These are phyloP conservation scores for Lasioglossum figueresi DNA, from an alignment of 2,888 invertebrate genomes.

Conservation along the genomic window DNA sequence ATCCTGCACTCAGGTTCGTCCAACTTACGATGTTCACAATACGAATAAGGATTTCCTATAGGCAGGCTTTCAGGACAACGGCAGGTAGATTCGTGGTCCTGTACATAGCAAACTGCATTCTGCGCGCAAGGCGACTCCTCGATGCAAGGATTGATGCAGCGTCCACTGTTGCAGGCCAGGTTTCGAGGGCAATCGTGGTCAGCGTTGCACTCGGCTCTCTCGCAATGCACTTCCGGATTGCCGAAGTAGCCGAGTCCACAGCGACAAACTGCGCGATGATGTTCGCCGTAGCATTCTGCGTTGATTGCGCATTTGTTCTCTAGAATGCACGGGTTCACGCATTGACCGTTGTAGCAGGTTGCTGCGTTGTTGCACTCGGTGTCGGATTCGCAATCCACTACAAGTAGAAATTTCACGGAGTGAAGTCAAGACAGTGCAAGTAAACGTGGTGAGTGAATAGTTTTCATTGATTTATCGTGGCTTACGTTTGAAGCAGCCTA, in stretches of 20 bases:
- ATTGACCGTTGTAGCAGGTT: constrained; percentile 93
- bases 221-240: constrained; percentile 92
- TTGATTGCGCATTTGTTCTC: constrained; percentile 93
- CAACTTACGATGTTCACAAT: constrained; percentile 87
- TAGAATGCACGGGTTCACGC: constrained; percentile 92
- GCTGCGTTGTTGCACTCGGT: constrained; percentile 92
- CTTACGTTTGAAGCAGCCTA: constrained; percentile 88
- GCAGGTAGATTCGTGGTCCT: constrained; percentile 92
- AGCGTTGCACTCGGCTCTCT: constrained; percentile 91
- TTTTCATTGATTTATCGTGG: neutral
- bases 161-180: constrained; percentile 89
- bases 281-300: constrained; percentile 92
- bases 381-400: constrained; percentile 93
- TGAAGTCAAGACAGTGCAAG: neutral
- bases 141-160: constrained; percentile 92
- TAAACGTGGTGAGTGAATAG: neutral
- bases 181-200: constrained; percentile 92
- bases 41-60: constrained; percentile 91
- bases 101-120: constrained; percentile 92
- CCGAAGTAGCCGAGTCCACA: constrained; percentile 92
- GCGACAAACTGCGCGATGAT: constrained; percentile 92
- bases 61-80: constrained; percentile 92
- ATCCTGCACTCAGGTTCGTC: constrained; percentile 89
- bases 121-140: constrained; percentile 90
- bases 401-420: constrained; percentile 70